Percentiles rank a stretch among this genome's conserved stretches.
These are phyloP conservation scores for Stenurella melanura DNA, from an alignment of 2,888 invertebrate species.

Conservation along the genomic window DNA sequence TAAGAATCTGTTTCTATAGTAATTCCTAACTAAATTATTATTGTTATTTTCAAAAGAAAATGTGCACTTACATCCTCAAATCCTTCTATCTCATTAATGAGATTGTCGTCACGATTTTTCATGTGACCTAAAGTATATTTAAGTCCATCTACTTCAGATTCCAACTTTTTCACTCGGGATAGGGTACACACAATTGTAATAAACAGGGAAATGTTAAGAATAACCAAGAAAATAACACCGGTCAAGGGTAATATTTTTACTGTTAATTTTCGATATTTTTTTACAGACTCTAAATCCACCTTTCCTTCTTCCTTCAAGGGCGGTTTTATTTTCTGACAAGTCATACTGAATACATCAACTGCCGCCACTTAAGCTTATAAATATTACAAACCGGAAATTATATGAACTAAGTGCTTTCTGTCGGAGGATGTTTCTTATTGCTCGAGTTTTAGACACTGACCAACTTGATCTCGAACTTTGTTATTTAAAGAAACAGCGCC, in stretches of 20 bases:
- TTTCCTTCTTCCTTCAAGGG: conserved; percentile 14
- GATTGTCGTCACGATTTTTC: conserved; percentile 39
- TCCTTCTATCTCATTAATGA: conserved; percentile 29
- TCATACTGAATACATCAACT: neutral
- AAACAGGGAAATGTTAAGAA: conserved; percentile 38
- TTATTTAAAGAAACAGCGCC: conserved; percentile 33
- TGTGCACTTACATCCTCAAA: conserved; percentile 47
- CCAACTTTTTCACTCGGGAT: conserved; percentile 39
- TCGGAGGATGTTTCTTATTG: conserved; percentile 22
- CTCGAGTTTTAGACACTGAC: conserved; percentile 40
- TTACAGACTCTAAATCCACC: neutral
- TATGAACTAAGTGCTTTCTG: neutral
- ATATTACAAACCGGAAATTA: conserved; percentile 4
- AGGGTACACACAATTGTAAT: conserved; percentile 38
- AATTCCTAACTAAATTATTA: no score
- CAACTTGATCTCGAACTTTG: conserved; percentile 41
- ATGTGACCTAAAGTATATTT: conserved; percentile 41
- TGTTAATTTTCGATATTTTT: neutral
- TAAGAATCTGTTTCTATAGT: no score
- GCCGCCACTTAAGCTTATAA: neutral
- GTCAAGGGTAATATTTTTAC: neutral
- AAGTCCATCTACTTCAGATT: conserved; percentile 45
- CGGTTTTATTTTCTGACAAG: conserved; percentile 28
- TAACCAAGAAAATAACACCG: conserved; percentile 36
- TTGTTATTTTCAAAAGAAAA: neutral